Evolutionary conservation across 2,797 vertebrate species (phyloP), one percentile per base, ranked within the genome.

Genomic region (Sardinella longiceps): DNA sequence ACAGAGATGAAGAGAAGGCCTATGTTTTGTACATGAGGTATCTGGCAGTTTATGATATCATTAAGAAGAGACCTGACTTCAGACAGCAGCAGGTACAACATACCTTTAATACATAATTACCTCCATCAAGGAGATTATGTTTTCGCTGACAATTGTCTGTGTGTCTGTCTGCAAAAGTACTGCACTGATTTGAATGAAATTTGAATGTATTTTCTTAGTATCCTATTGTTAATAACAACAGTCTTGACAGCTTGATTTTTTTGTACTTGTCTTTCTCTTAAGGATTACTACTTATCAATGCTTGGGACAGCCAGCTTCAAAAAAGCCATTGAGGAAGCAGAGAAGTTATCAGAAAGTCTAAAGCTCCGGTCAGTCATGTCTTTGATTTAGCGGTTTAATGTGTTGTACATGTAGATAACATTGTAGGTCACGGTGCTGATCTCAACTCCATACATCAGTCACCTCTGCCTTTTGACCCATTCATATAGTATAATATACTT

Each of bases 11-110:
- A 93, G 98, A 99, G 93, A 99, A 93, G 87, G 97, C 98, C 39
- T 99, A 99, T 81, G 97, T 99, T 37, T 90, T 99, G 0, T 99
- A 99, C 85, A 99, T 99, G 98, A 99, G 99, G 92, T 99, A 97
- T 82, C 94, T 98, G 89, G 93, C 97, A 70, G 97, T 99, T 25
- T 98, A 98, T 94, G 96, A 98, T 87, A 95, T 98, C 81, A 96
- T 99, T 92, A 98, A 97, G 93, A 99, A 98, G 90, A 97, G 97
- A 89, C 92, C 96, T 2, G 98, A 99, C 90, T 99, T 98, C 95
- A 98, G 96, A 90, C 96, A 97, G 82, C 98, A 99, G 81, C 95
- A 96, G 97, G 98, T 99, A 96, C 43, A 86, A 85, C 45, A 70
- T 37, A 33, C 3, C n/a, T 0, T 53, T n/a, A n/a, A n/a, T n/a